Evolutionary conservation across 2,113 vertebrate genomes (phyloP).

Genomic region (Phrynosoma platyrhinos): DNA sequence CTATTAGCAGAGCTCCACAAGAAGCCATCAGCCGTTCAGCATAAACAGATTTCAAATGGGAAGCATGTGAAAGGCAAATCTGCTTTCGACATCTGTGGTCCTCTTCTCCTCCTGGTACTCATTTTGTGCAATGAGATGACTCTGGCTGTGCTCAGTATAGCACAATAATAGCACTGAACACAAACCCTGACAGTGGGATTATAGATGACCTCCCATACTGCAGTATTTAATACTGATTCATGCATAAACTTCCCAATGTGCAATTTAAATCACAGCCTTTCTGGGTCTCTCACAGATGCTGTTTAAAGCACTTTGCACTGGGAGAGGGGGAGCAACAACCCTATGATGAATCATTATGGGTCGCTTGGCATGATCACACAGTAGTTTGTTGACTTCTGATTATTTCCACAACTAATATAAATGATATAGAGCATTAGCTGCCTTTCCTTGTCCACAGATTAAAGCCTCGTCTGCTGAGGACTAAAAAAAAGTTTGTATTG

Average conservation of each 20-base stretch:
- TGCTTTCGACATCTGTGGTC: constrained; percentile 64
- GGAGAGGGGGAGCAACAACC: neutral
- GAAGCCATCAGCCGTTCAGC: constrained; percentile 53
- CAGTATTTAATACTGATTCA: constrained; percentile 47
- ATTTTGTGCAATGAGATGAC: constrained; percentile 48
- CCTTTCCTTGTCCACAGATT: neutral
- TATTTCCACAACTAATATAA: rapidly evolving
- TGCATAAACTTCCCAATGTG: neutral
- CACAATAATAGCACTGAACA: constrained; percentile 34
- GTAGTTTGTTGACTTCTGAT: neutral
- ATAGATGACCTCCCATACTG: constrained; percentile 40
- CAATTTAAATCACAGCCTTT: neutral
- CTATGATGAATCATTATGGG: neutral
- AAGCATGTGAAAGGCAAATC: constrained; percentile 67
- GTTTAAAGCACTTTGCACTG: neutral
- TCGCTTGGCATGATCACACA: neutral
- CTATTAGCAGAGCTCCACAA: constrained; percentile 53
- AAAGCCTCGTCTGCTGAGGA: neutral
- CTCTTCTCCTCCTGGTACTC: constrained; percentile 44
- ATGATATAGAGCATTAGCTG: neutral
- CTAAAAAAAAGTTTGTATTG: neutral
- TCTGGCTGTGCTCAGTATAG: constrained; percentile 51
- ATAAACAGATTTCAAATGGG: constrained; percentile 72
- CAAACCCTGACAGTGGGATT: constrained; percentile 30
- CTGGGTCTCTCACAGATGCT: constrained; percentile 6